These are phyloP conservation scores for Apotomis capreana DNA, from an alignment of 2,888 invertebrate genomes.

Conservation along the genomic window DNA sequence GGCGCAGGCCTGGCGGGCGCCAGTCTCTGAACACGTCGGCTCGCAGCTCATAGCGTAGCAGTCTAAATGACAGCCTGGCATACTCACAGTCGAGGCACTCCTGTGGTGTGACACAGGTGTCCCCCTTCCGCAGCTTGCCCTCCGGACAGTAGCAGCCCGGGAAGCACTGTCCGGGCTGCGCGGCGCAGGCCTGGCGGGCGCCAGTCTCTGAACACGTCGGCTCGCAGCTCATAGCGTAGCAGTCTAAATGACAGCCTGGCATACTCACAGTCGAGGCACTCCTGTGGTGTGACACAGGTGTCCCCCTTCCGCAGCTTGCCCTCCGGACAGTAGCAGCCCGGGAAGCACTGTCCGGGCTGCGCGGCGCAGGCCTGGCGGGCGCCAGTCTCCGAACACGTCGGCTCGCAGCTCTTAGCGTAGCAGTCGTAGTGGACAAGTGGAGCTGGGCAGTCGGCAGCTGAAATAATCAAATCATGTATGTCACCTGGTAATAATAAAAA, in stretches of 20 bases:
- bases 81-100: constrained; percentile 89
- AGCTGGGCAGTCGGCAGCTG: constrained; percentile 88
- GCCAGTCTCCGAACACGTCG: constrained; percentile 85
- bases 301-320: constrained; percentile 86
- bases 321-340: constrained; percentile 93
- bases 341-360: constrained; percentile 87
- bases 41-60: constrained; percentile 92
- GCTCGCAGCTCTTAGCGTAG: constrained; percentile 90
- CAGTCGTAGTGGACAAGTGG: constrained; percentile 93
- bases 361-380: constrained; percentile 80
- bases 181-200: constrained; percentile 78
- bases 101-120: constrained; percentile 86
- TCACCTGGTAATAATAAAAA: no score
- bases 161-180: constrained; percentile 87
- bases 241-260: constrained; percentile 86
- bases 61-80: constrained; percentile 84
- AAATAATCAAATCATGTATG: not conserved
- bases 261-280: constrained; percentile 89
- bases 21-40: constrained; percentile 86
- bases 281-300: constrained; percentile 85
- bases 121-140: constrained; percentile 85
- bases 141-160: constrained; percentile 94
- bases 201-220: constrained; percentile 86
- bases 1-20: constrained; percentile 78
- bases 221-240: constrained; percentile 91